Base-by-base conservation (phyloP, 1,140 invertebrate species). In the Potamilus streckersoni region DNA sequence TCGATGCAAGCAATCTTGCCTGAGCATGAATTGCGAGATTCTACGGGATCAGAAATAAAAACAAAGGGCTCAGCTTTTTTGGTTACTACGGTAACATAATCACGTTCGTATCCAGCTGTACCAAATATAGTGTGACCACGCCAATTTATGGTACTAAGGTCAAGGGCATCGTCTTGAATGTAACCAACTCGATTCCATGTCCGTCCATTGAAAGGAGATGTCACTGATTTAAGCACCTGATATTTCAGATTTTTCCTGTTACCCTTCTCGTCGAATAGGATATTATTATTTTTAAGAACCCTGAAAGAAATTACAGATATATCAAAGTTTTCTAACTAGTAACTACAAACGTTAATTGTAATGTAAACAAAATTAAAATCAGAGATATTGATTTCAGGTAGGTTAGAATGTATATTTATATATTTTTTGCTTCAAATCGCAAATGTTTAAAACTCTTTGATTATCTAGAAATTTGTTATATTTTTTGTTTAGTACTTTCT, bases 131-230 rank as follows among this genome's bases (percentile, higher is more conserved):
- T 92, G 55, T 94, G 94, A 1, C 95, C 95, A 2, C 95, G 95
- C 95, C 95, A 96, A 19, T 95, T 93, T 79, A 96, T 95, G 0
- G 95, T 95, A 80, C 95, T 94, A 68, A 96, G 88, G 69, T 84
- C 72, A 14, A 74, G 59, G 20, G 75, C 74, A 27, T 59, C 65
- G 38, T 73, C 78, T 13, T 95, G 94, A 31, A 96, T 94, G 56
- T 92, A 92, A 6, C 93, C 92, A 8, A 94, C 94, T 11, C 92
- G 92, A 2, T 95, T 91, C 81, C 90, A 89, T n/a, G 83, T 80
- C 12, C 67, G 80, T 11, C 69, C 64, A 19, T 61, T 67, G 27
- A 16, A 66, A 17, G 23, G 58, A 13, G 87, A 93, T 93, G 77
- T 91, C 91, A 59, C 59, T n/a, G 16, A 71, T 38, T 71, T 75